phyloP scores from a whole-genome alignment of 2,113 vertebrate genomes.

The Geococcyx californianus region DNA sequence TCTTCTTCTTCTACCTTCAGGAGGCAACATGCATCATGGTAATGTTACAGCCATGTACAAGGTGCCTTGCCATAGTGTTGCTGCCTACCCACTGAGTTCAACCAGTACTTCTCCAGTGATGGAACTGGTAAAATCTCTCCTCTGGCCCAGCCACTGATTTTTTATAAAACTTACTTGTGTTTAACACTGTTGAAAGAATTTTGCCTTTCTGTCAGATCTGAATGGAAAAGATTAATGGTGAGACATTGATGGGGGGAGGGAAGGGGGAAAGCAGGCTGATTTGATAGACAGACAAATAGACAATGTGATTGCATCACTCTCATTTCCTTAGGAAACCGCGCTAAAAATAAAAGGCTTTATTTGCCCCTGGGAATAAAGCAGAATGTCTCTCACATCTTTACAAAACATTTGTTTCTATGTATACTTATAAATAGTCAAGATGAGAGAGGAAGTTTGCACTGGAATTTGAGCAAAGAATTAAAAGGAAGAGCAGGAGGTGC shows the following conservation, averaged over 20 bases:
- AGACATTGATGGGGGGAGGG: not conserved
- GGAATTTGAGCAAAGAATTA: slow-evolving; percentile 29
- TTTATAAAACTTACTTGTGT: not conserved
- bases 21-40: rapidly evolving
- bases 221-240: slow-evolving; percentile 1
- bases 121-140: not conserved
- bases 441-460: slow-evolving; percentile 58
- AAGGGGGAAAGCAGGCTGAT: not conserved
- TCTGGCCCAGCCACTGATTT: not conserved
- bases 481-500: slow-evolving; percentile 24
- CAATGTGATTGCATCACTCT: slow-evolving; percentile 66
- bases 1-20: not conserved
- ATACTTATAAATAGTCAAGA: slow-evolving; percentile 57
- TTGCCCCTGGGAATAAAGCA: slow-evolving; percentile 53
- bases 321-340: slow-evolving; percentile 65
- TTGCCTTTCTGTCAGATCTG: not conserved
- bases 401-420: slow-evolving; percentile 51
- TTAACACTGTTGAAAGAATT: not conserved
- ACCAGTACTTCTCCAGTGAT: not conserved
- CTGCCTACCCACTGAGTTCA: not conserved
- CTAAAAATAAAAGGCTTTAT: slow-evolving; percentile 67
- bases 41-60: not conserved
- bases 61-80: not conserved
- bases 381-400: slow-evolving; percentile 64
- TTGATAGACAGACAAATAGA: slow-evolving; percentile 59